phyloP scores from a whole-genome alignment of 2,888 invertebrate species.

The Platycheirus rosarum region DNA sequence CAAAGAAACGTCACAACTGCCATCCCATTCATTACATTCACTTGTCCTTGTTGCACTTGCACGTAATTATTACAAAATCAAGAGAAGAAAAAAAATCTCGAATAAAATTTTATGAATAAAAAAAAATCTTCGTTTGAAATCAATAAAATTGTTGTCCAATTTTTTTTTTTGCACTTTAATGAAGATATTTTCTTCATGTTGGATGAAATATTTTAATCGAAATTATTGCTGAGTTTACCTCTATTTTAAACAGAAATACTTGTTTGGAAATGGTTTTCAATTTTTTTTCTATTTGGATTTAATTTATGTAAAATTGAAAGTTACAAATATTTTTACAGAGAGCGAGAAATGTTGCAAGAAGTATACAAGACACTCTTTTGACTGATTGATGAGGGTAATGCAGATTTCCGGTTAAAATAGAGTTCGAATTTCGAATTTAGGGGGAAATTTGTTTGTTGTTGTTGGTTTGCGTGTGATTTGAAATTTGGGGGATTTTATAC shows the following conservation, averaged over 20 bases:
- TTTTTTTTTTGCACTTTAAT: constrained; percentile 43
- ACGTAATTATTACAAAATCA: constrained; percentile 55
- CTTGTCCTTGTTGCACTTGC: constrained; percentile 52
- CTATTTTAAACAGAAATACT: constrained; percentile 49
- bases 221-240: constrained; percentile 54
- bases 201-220: not conserved
- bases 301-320: constrained; percentile 63
- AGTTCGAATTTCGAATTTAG: constrained; percentile 52
- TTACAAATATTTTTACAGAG: constrained; percentile 62
- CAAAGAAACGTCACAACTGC: constrained; percentile 48
- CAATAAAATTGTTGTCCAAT: constrained; percentile 64
- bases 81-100: constrained; percentile 30
- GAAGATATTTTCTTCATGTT: constrained; percentile 2
- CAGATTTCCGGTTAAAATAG: constrained; percentile 71
- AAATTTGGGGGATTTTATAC: not conserved
- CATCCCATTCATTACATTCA: constrained; percentile 65
- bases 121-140: constrained; percentile 58
- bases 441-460: constrained; percentile 34
- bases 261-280: constrained; percentile 41
- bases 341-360: constrained; percentile 69
- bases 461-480: not conserved
- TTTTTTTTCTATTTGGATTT: constrained; percentile 35
- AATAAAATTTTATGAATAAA: constrained; percentile 54
- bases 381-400: constrained; percentile 54
- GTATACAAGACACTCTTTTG: constrained; percentile 74